phyloP scores from a whole-genome alignment of 2,113 vertebrate species.

The Cygnus atratus region DNA sequence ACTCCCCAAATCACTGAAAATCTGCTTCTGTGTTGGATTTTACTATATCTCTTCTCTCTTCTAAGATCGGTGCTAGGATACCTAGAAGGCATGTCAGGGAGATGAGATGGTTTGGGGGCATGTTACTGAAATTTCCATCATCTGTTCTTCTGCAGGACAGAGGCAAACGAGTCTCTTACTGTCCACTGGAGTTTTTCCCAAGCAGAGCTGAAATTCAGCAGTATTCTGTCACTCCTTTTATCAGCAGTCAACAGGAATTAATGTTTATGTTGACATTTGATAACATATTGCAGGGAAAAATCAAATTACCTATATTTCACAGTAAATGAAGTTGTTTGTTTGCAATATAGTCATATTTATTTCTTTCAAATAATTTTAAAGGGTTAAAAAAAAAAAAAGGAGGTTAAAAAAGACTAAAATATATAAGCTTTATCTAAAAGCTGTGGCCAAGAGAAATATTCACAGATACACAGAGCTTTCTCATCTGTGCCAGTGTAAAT shows the following conservation, averaged over 20 bases:
- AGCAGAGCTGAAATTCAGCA: neutral
- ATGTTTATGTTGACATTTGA: neutral
- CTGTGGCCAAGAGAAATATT: neutral
- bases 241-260: neutral
- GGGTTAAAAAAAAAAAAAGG: neutral
- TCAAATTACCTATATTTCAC: rapidly evolving
- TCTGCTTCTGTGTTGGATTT: neutral
- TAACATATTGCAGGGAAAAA: neutral
- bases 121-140: neutral
- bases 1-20: neutral
- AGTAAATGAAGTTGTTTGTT: neutral
- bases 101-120: neutral
- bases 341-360: neutral
- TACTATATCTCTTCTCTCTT: neutral
- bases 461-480: neutral
- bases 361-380: neutral
- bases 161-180: neutral
- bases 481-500: neutral
- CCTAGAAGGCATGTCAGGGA: neutral
- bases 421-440: neutral
- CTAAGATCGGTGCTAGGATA: neutral
- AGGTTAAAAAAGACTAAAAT: neutral
- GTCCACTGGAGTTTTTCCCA: neutral
- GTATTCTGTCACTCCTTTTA: neutral
- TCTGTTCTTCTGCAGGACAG: neutral